A percentile compares a stretch with the other conserved stretches of the same genome.
Evolutionary conservation across 2,888 invertebrate species (phyloP).

Genomic region (Amphipyra berbera): DNA sequence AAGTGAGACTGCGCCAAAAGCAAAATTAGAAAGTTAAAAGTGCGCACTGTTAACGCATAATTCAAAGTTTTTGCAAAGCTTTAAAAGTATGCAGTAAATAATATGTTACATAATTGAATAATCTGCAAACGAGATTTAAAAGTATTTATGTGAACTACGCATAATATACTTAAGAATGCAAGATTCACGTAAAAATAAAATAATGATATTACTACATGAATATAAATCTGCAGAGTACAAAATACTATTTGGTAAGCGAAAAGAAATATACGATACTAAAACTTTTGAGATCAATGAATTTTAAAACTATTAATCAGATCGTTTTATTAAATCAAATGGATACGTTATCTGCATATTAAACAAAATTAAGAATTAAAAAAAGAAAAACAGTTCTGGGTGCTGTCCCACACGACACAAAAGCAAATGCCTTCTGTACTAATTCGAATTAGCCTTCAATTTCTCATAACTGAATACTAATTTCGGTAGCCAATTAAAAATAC

Average conservation of each 20-base stretch:
- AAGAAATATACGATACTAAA: not conserved
- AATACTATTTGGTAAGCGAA: not conserved
- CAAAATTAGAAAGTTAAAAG: constrained; percentile 26
- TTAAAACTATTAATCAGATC: too few species aligned
- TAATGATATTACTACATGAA: not conserved
- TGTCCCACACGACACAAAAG: constrained; percentile 73
- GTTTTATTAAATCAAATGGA: too few species aligned
- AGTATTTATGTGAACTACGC: not conserved
- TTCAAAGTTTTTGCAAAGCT: constrained; percentile 25
- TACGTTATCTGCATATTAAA: constrained; percentile 3
- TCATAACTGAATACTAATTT: constrained; percentile 10
- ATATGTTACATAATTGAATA: not conserved
- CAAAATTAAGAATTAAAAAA: constrained; percentile 9
- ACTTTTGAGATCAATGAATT: too few species aligned
- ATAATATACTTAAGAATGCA: not conserved
- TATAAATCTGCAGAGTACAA: constrained; percentile 23
- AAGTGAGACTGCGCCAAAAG: constrained; percentile 41
- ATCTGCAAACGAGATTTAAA: too few species aligned
- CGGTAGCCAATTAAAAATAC: constrained; percentile 24
- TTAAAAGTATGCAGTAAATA: constrained; percentile 20
- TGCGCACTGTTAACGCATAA: constrained; percentile 24
- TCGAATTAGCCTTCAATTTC: constrained; percentile 27
- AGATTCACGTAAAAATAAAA: constrained; percentile 3
- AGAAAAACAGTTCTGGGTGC: constrained; percentile 60
- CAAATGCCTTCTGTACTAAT: constrained; percentile 41